phyloP scores from a whole-genome alignment of 2,797 vertebrate genomes.

The Molossus molossus region DNA sequence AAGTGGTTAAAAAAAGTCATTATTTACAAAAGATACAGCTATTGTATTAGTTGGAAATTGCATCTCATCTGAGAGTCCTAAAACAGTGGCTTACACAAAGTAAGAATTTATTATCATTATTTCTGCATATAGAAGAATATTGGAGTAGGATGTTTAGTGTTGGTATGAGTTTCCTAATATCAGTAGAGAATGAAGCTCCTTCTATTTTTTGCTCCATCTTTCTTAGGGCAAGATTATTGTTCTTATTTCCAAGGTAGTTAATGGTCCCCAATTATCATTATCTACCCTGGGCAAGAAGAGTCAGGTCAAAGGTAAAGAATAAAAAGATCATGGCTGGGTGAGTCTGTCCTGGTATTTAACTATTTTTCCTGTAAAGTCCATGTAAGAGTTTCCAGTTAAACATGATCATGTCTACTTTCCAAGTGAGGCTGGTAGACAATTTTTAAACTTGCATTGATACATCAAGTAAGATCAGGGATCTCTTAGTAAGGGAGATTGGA shows the following conservation, averaged over 20 bases:
- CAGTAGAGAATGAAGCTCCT: background rate
- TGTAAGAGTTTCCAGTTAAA: background rate
- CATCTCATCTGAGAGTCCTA: background rate
- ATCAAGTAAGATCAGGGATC: background rate
- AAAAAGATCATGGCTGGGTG: background rate
- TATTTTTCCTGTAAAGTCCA: background rate
- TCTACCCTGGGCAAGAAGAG: background rate
- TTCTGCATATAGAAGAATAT: background rate
- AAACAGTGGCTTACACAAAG: conserved; percentile 26
- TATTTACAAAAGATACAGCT: conserved; percentile 20
- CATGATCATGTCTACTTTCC: background rate
- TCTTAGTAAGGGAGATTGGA: background rate
- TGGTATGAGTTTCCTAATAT: background rate
- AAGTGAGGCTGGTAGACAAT: background rate
- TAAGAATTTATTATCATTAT: background rate
- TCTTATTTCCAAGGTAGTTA: background rate
- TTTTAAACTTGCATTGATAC: background rate
- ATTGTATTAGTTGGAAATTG: conserved; percentile 25
- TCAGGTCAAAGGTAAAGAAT: background rate
- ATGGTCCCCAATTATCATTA: background rate
- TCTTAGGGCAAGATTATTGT: background rate
- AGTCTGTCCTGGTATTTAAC: background rate
- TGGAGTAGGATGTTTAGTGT: background rate
- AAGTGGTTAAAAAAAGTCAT: background rate
- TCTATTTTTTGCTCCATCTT: conserved; percentile 9